Percentiles rank a stretch among this genome's conserved stretches.
Conservation (phyloP, 2,888 invertebrate species). For the Rhingia campestris region DNA sequence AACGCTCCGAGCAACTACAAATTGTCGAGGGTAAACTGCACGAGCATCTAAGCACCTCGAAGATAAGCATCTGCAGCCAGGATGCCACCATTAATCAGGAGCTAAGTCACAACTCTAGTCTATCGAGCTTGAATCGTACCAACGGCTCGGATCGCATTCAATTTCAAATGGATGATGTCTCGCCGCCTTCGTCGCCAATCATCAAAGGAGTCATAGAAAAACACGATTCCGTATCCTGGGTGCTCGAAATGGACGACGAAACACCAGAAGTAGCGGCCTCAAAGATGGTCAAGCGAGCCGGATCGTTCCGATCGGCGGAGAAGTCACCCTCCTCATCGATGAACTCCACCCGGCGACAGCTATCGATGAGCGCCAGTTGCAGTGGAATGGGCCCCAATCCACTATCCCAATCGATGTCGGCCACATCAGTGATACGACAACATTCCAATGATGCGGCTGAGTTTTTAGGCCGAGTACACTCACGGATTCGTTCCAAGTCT, state of each 20-base stretch:
- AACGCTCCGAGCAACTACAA: conserved; percentile 88
- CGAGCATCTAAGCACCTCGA: conserved; percentile 75
- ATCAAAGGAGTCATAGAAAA: conserved; percentile 93
- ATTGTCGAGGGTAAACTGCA: conserved; percentile 79
- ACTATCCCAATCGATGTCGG: conserved; percentile 84
- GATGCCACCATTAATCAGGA: conserved; percentile 70
- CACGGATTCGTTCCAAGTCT: conserved; percentile 83
- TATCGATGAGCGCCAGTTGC: conserved; percentile 77
- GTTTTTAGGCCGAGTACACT: conserved; percentile 78
- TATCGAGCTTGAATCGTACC: conserved; percentile 74
- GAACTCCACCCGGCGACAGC: conserved; percentile 81
- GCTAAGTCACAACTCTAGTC: conserved; percentile 76
- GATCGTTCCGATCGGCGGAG: conserved; percentile 85
- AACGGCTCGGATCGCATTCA: conserved; percentile 74
- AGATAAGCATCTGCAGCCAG: conserved; percentile 70
- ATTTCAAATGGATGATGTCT: conserved; percentile 81
- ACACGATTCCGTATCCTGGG: conserved; percentile 93
- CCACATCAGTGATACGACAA: conserved; percentile 82
- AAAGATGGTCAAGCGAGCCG: conserved; percentile 87
- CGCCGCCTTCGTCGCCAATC: conserved; percentile 88
- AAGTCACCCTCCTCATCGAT: conserved; percentile 77
- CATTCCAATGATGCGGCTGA: conserved; percentile 79
- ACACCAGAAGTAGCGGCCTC: conserved; percentile 89
- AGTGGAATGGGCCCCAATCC: conserved; percentile 78
- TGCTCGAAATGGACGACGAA: conserved; percentile 90